Conservation (phyloP, 2,113 vertebrate species). For the Sula dactylatra region DNA sequence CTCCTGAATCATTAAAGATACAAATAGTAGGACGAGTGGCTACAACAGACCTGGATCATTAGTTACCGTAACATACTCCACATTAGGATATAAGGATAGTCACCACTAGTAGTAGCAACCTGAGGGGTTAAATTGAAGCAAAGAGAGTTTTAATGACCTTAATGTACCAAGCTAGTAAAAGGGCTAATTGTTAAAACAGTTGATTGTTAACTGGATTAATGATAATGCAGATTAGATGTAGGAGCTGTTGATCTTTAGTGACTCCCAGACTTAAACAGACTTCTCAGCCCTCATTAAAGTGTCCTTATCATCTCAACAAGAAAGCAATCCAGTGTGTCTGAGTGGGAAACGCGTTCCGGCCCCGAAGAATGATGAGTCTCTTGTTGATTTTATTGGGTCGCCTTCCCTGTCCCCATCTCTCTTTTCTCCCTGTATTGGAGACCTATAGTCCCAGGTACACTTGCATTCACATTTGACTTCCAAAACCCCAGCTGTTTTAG, state of each 20-base stretch:
- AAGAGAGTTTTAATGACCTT: background rate
- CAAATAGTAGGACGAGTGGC: background rate
- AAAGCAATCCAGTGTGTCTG: background rate
- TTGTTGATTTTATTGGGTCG: background rate
- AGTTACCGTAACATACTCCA: background rate
- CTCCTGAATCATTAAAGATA: conserved; percentile 11
- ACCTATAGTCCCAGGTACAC: background rate
- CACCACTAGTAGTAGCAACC: background rate
- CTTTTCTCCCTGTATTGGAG: background rate
- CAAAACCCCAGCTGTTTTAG: background rate
- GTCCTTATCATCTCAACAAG: background rate
- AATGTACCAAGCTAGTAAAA: background rate
- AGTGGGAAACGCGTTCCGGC: background rate
- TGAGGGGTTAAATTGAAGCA: background rate
- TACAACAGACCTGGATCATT: background rate
- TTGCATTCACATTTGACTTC: background rate
- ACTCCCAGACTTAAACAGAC: background rate
- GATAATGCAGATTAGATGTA: background rate
- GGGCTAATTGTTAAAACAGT: background rate
- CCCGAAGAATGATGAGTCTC: background rate
- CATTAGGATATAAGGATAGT: background rate
- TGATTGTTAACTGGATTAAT: background rate
- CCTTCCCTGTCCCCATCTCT: background rate
- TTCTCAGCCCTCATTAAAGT: background rate
- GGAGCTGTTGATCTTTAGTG: background rate